Percentiles rank a stretch among this genome's conserved stretches.
Conservation (phyloP, 2,113 vertebrate species). For the Uropsilus gracilis region DNA sequence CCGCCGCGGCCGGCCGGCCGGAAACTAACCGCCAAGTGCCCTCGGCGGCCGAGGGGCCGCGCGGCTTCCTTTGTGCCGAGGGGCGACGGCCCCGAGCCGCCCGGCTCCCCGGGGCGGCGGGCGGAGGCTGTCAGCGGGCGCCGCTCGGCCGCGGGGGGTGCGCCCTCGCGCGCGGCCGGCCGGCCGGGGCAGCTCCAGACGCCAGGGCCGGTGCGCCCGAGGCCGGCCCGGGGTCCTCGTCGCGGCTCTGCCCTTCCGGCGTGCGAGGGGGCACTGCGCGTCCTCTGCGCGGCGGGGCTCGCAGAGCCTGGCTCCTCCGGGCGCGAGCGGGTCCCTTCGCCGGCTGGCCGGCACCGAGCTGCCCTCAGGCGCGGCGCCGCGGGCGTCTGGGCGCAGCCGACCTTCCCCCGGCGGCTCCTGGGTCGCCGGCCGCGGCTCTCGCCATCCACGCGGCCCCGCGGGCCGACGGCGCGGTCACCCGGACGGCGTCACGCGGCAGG, state of each 20-base stretch:
- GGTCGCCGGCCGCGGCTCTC: constrained; percentile 48
- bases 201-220: constrained; percentile 21
- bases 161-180: not conserved
- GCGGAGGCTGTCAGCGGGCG: not conserved
- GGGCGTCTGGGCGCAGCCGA: constrained; percentile 60
- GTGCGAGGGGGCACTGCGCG: constrained; percentile 17
- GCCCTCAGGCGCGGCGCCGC: constrained; percentile 50
- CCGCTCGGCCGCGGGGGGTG: not conserved
- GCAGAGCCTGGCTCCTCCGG: not conserved
- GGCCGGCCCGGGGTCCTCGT: not conserved
- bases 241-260: not conserved
- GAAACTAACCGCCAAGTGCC: constrained; percentile 10
- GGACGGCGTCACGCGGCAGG: not conserved
- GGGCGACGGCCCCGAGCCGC: not conserved
- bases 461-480: constrained; percentile 50
- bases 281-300: not conserved
- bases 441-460: constrained; percentile 66
- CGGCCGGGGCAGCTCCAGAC: not conserved
- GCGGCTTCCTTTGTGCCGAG: not conserved
- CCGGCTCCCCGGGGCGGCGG: not conserved
- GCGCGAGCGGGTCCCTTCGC: not conserved
- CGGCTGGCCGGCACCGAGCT: not conserved
- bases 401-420: constrained; percentile 48
- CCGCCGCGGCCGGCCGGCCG: not conserved
- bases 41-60: not conserved